A percentile compares a stretch with the other conserved stretches of the same genome.
Evolutionary conservation across 2,888 invertebrate species (phyloP).

Genomic region (Temnothorax ravouxi): DNA sequence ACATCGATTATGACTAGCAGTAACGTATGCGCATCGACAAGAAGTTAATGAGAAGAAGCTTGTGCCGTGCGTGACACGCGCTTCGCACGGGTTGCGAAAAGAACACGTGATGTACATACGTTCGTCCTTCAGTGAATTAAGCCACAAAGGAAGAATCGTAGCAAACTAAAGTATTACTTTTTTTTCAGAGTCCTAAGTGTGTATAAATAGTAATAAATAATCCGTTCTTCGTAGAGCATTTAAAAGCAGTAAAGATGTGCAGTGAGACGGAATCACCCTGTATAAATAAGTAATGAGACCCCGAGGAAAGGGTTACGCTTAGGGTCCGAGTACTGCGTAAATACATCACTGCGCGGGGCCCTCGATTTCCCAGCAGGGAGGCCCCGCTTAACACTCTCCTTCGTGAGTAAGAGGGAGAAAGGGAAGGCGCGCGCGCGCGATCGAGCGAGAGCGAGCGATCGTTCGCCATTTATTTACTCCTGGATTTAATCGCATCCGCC

Average conservation of each 20-base stretch:
- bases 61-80: constrained; percentile 13
- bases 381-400: constrained; percentile 50
- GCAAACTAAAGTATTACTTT: not conserved
- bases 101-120: not conserved
- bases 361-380: constrained; percentile 60
- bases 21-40: constrained; percentile 34
- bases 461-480: constrained; percentile 68
- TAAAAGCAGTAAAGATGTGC: constrained; percentile 7
- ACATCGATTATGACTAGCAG: constrained; percentile 44
- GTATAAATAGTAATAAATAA: not conserved
- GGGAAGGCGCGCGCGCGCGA: constrained; percentile 5
- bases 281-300: constrained; percentile 25
- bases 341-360: constrained; percentile 53
- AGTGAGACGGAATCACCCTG: not conserved
- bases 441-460: constrained; percentile 31
- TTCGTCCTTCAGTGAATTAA: constrained; percentile 1
- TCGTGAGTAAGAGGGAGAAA: not conserved
- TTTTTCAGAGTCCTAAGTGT: not conserved
- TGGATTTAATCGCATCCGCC: constrained; percentile 74
- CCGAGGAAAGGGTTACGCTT: constrained; percentile 28
- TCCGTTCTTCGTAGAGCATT: not conserved
- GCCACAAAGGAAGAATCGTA: not conserved
- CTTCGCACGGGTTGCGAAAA: not conserved
- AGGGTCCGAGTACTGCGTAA: constrained; percentile 29
- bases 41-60: constrained; percentile 44